Base-by-base conservation (phyloP, 2,888 invertebrate genomes). In the Plebejus anna region DNA sequence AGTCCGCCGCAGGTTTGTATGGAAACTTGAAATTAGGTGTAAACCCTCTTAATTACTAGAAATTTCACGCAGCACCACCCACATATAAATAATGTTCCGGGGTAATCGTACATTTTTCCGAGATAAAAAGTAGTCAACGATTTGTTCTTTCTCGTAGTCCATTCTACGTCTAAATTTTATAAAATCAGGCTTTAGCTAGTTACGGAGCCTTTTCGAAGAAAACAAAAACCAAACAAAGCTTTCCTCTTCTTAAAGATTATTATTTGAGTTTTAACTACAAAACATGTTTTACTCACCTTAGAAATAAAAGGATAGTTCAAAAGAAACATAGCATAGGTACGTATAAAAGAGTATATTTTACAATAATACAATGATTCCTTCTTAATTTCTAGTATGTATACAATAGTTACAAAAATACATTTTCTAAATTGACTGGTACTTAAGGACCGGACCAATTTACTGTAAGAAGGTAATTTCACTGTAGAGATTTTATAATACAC, bases 291-390 rank as follows among this genome's bases (percentile, higher is more conserved):
- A 6, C 22, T 59, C 1, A 22, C 3, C 16, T 59, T 59, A 22
- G 22, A 7, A 66, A 36, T 66, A 38, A 36, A 38, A 9, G n/a
- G 70, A 11, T 4, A 42, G 11, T n/a, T 13, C 1, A 6, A 32
- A 73, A 16, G 55, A 32, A 55, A 28, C 0, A 16, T 32, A 6
- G 5, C 47, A 72, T 55, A n/a, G n/a, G n/a, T n/a, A 51, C n/a
- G 73, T 73, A 73, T 32, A 73, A 73, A 73, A 73, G 73, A 73
- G 76, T 77, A 76, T 77, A 77, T 76, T 76, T 76, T 72, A 75
- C 75, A 77, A 72, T 75, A 61, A 59, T 75, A 59, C 70, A 73
- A 73, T 73, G 32, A 6, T 73, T 73, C 73, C 73, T 22, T 32
- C 55, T 73, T 73, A 73, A 47, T 55, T 22, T 55, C 73, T 73